These are phyloP conservation scores for Trachelus iudaicus DNA, from an alignment of 2,888 invertebrate genomes.

Conservation along the genomic window DNA sequence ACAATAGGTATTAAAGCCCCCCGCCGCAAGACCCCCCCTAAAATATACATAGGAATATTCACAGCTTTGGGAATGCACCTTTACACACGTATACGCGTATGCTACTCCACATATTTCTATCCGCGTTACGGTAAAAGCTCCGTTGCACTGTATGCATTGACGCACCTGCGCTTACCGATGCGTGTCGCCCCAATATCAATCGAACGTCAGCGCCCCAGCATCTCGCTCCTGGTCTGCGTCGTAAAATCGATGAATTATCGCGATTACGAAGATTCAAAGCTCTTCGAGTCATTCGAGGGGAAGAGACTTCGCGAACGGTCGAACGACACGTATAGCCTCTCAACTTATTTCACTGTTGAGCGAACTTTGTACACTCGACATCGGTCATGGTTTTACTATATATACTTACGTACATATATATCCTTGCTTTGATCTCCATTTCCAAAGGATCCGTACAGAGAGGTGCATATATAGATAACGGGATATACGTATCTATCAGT, in stretches of 20 bases:
- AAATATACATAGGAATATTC: neutral
- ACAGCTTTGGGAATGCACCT: neutral
- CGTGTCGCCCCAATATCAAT: slow-evolving; percentile 45
- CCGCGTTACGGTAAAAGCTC: neutral
- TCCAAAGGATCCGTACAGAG: slow-evolving; percentile 17
- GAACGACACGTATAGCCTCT: neutral
- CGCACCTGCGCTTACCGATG: slow-evolving; percentile 44
- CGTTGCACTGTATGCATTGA: neutral
- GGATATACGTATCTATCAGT: neutral
- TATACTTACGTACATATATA: slow-evolving; percentile 2
- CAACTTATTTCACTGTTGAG: neutral
- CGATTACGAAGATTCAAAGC: neutral
- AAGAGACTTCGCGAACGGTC: neutral
- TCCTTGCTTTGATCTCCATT: slow-evolving; percentile 10
- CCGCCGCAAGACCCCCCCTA: neutral
- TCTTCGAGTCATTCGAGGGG: neutral
- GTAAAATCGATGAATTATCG: slow-evolving; percentile 50
- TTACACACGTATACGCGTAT: neutral
- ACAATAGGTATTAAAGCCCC: slow-evolving; percentile 1
- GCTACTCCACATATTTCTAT: neutral
- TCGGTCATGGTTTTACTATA: neutral
- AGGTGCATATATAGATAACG: neutral
- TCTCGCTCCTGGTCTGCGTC: slow-evolving; percentile 16
- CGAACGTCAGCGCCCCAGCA: neutral
- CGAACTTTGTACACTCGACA: neutral